phyloP scores from a whole-genome alignment of 2,797 vertebrate genomes.

The Aulostomus chinensis region DNA sequence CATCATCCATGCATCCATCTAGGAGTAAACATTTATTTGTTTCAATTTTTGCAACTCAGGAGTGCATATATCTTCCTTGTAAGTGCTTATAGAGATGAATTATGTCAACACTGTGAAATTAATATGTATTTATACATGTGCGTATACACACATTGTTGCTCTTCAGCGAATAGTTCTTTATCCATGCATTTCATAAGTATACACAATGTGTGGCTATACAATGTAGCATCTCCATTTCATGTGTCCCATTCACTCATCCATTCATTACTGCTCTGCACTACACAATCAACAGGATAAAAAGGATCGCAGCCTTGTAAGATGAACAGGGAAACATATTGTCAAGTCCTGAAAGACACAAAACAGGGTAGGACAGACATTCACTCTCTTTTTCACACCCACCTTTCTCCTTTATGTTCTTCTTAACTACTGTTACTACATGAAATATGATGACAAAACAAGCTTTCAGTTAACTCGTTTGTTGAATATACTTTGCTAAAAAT shows the following conservation, averaged over 20 bases:
- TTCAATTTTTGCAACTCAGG: too few relatives aligned
- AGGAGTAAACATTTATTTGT: too few relatives aligned
- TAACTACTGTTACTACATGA: not conserved
- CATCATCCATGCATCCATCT: too few relatives aligned
- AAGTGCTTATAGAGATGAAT: too few relatives aligned
- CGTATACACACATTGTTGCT: not conserved
- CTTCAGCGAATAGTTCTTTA: not conserved
- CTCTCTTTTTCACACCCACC: constrained; percentile 22
- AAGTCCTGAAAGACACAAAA: constrained; percentile 7
- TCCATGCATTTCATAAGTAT: not conserved
- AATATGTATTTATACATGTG: not conserved
- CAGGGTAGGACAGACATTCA: not conserved
- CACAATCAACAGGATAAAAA: constrained; percentile 26
- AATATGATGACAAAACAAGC: constrained; percentile 22
- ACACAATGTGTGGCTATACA: constrained; percentile 6
- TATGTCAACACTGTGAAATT: too few relatives aligned
- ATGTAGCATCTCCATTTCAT: constrained; percentile 6
- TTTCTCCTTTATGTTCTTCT: too few relatives aligned
- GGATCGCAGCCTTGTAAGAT: constrained; percentile 5
- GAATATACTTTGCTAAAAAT: too few relatives aligned
- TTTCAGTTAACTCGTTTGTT: not conserved
- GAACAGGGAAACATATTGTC: constrained; percentile 11
- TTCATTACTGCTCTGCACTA: constrained; percentile 2
- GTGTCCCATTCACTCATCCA: constrained; percentile 15
- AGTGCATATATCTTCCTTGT: too few relatives aligned